phyloP scores from a whole-genome alignment of 2,113 vertebrate genomes.

The Natator depressus region DNA sequence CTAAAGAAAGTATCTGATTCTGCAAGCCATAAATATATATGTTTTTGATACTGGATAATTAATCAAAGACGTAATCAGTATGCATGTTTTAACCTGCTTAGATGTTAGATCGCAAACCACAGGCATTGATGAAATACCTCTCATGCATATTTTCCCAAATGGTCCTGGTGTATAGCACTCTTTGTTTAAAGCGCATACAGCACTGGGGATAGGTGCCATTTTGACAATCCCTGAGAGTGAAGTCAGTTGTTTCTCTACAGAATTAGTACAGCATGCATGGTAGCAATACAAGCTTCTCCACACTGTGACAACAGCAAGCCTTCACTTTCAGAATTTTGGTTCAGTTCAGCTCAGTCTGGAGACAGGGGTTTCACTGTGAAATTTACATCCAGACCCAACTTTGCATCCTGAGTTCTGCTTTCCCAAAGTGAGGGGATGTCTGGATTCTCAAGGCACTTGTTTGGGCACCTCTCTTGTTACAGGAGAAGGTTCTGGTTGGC shows the following conservation, averaged over 20 bases:
- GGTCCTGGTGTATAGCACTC: background rate
- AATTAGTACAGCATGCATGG: background rate
- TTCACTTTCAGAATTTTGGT: background rate
- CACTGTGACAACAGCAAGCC: background rate
- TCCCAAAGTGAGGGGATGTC: background rate
- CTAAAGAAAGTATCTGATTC: slow-evolving; percentile 62
- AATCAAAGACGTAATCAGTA: slow-evolving; percentile 55
- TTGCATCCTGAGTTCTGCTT: background rate
- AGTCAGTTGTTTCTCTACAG: background rate
- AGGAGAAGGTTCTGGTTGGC: background rate
- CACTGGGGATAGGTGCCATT: background rate
- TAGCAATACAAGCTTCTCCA: background rate
- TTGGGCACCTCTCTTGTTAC: background rate
- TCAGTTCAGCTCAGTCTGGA: background rate
- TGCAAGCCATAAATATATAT: slow-evolving; percentile 52
- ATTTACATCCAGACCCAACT: background rate
- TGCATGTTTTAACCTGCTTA: slow-evolving; percentile 64
- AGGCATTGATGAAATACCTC: background rate
- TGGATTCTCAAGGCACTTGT: background rate
- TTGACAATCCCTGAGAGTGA: background rate
- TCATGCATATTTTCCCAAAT: background rate
- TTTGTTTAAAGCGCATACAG: background rate
- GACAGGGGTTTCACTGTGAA: background rate
- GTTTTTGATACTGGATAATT: slow-evolving; percentile 56
- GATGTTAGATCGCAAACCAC: background rate